Evolutionary conservation across 2,888 invertebrate species (phyloP), one percentile per base, ranked within the genome.

Genomic region (Hoplodrina blanda): DNA sequence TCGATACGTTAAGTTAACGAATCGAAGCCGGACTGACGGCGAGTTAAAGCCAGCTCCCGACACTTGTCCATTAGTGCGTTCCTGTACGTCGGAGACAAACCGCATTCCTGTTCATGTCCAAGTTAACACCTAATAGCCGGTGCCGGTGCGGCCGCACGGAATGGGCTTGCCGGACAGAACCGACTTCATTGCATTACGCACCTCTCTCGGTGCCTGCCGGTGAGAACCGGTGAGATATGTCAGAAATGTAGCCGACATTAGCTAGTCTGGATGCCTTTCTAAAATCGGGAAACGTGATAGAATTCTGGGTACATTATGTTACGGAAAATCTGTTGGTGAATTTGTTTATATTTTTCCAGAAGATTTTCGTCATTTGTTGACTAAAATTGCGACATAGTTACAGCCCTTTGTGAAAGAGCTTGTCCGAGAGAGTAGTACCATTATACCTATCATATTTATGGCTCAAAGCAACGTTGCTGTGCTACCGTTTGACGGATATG

Each of bases 161-260:
- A 91, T 89, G 87, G 88, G 89, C 88, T 88, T 78, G 69, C 73
- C 54, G 69, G 66, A 79, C 61, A 66, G 69, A 71, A 69, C 77
- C 71, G 80, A 84, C 88, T 83, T 86, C 87, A 89, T 89, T 88
- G 85, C 88, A 87, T 88, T 89, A 88, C 86, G 82, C 84, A 81
- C 85, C 79, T 77, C 82, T 80, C 78, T 50, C 72, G 41, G 61
- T 52, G 62, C 55, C 78, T 77, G 44, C 65, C 70, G n/a, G 63
- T 60, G 69, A 65, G 61, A 69, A 57, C 52, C 68, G 62, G 13
- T 49, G n/a, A 53, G 66, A 53, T 74, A 79, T 68, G 60, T 62
- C 53, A 54, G 83, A 73, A 78, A 73, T 81, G 72, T 67, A 76
- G 57, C 49, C 53, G 25, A 50, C 65, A 70, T 76, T 76, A 65